Percentiles rank a stretch among this genome's conserved stretches.
Conservation (phyloP, 2,888 invertebrate species). For the Pachliopta kotzebuea region DNA sequence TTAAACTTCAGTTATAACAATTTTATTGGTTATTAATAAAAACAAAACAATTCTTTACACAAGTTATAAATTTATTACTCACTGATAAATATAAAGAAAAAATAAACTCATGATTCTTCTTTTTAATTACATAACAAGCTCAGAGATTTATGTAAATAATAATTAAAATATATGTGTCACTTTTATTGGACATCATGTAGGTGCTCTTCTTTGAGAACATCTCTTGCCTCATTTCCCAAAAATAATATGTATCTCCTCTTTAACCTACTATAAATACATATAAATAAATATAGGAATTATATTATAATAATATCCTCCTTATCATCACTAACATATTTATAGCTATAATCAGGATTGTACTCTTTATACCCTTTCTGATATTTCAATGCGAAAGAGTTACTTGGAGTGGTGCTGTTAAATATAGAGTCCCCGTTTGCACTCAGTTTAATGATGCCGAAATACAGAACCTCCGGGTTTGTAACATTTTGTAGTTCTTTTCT, state of each 20-base stretch:
- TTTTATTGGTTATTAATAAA: too few species aligned
- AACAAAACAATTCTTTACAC: too few species aligned
- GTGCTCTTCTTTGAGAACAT: too few species aligned
- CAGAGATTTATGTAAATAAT: too few species aligned
- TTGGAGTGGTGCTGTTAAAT: conserved; percentile 51
- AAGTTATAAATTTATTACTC: too few species aligned
- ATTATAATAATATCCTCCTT: conserved; percentile 53
- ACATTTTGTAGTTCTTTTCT: conserved; percentile 42
- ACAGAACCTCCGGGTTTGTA: conserved; percentile 48
- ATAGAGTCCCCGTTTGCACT: conserved; percentile 53
- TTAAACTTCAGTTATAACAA: too few species aligned
- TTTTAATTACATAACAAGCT: neutral
- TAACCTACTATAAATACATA: neutral
- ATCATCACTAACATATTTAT: conserved; percentile 47
- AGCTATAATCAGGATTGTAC: conserved; percentile 37
- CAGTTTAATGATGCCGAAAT: conserved; percentile 66
- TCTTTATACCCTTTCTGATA: conserved; percentile 68
- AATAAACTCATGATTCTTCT: conserved; percentile 4
- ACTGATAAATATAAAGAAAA: neutral
- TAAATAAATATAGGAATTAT: conserved; percentile 23
- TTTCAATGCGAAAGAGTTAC: conserved; percentile 63
- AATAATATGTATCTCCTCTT: neutral
- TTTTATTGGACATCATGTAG: too few species aligned
- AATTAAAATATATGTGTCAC: too few species aligned
- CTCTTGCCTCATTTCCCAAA: too few species aligned